A percentile compares a stretch with the other conserved stretches of the same genome.
These are phyloP conservation scores for Eupithecia exiguata DNA, from an alignment of 2,888 invertebrate genomes.

Conservation along the genomic window DNA sequence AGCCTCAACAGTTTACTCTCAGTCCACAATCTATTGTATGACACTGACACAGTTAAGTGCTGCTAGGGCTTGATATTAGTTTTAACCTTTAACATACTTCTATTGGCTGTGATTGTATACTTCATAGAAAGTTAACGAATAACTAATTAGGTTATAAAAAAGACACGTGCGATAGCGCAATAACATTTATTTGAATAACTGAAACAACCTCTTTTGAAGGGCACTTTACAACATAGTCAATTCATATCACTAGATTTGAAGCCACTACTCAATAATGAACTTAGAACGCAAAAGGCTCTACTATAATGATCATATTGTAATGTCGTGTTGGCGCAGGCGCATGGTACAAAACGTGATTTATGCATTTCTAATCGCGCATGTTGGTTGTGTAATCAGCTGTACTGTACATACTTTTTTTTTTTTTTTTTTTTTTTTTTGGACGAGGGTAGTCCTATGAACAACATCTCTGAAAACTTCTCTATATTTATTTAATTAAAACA, in stretches of 20 bases:
- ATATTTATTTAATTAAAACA: too few species aligned
- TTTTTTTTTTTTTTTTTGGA: too few species aligned
- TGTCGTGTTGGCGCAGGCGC: constrained; percentile 54
- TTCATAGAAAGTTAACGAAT: background rate
- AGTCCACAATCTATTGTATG: background rate
- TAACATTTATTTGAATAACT: background rate
- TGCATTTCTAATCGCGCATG: constrained; percentile 65
- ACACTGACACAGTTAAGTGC: background rate
- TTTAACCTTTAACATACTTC: background rate
- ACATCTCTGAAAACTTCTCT: too few species aligned
- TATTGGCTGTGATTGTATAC: background rate
- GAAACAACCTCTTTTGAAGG: background rate
- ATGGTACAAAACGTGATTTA: constrained; percentile 67
- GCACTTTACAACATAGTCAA: background rate
- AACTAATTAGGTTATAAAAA: background rate
- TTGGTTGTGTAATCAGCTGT: constrained; percentile 37
- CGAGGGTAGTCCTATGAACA: too few species aligned
- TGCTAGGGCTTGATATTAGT: background rate
- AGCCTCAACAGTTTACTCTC: background rate
- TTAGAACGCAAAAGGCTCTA: constrained; percentile 42
- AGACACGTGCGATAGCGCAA: background rate
- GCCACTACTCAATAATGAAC: background rate
- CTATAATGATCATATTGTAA: constrained; percentile 53
- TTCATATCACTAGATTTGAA: background rate
- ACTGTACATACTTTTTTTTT: too few species aligned